Evolutionary conservation across 2,888 invertebrate species (phyloP).

Genomic region (Suillia variegata): DNA sequence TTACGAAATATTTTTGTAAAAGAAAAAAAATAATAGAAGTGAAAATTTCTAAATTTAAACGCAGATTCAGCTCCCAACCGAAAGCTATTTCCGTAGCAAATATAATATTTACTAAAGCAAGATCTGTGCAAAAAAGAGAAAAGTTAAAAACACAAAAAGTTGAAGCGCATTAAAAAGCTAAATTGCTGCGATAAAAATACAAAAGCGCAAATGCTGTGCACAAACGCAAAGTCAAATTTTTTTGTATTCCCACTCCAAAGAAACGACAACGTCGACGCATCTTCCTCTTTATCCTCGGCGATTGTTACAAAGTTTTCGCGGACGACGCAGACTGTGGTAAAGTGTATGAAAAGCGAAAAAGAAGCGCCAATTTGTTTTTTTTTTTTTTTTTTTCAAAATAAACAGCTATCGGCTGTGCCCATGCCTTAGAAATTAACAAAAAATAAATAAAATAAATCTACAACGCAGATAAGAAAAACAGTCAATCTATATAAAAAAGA

Average conservation of each 20-base stretch:
- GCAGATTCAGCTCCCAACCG: not conserved
- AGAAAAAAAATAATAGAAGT: not conserved
- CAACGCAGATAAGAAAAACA: not conserved
- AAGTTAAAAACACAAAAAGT: not conserved
- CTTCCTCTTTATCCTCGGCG: too few species aligned
- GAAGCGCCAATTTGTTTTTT: not conserved
- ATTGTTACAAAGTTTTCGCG: too few species aligned
- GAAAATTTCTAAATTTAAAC: not conserved
- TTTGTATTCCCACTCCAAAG: not conserved
- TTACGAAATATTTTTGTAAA: not conserved
- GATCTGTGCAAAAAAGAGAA: not conserved
- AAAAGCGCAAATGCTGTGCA: slow-evolving; percentile 16
- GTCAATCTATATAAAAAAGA: not conserved
- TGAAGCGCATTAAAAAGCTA: too few species aligned
- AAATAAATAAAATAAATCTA: not conserved
- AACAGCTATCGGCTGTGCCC: slow-evolving; percentile 6
- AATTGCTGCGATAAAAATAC: too few species aligned
- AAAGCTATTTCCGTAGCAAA: slow-evolving; percentile 3
- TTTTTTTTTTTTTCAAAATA: not conserved
- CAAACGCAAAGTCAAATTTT: slow-evolving; percentile 12
- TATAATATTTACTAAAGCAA: not conserved
- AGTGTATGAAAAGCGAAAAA: too few species aligned
- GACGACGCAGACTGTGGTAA: too few species aligned
- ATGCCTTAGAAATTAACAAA: slow-evolving; percentile 9
- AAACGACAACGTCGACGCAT: not conserved